phyloP scores from a whole-genome alignment of 2,888 invertebrate species.

The Cabera pusaria region DNA sequence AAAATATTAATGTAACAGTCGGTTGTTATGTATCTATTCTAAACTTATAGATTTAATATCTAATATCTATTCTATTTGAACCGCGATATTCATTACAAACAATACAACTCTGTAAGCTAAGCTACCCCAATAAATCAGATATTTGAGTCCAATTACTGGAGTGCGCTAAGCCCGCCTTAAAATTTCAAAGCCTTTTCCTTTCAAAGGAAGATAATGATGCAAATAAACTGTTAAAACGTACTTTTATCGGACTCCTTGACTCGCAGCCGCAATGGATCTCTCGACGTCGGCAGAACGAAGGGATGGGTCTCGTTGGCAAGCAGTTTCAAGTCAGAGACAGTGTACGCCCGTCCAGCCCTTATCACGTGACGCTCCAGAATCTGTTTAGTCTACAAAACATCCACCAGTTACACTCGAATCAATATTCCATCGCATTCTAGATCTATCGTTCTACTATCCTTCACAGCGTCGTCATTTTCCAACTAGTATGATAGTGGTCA shows the following conservation, averaged over 20 bases:
- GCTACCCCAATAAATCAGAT: constrained; percentile 5
- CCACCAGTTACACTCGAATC: too few species aligned
- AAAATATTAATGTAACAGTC: too few species aligned
- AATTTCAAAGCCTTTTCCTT: constrained; percentile 6
- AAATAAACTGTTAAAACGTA: constrained; percentile 52
- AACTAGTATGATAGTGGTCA: too few species aligned
- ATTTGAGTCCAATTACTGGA: constrained; percentile 11
- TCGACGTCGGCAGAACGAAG: constrained; percentile 87
- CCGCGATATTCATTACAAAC: too few species aligned
- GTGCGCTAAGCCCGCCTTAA: background rate
- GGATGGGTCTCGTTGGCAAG: constrained; percentile 87
- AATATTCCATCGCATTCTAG: too few species aligned
- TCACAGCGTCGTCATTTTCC: too few species aligned
- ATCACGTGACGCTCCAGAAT: constrained; percentile 95
- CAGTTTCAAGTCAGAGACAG: constrained; percentile 90
- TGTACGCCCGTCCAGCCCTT: constrained; percentile 89
- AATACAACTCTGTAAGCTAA: too few species aligned
- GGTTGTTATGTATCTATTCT: too few species aligned
- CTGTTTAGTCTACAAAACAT: constrained; percentile 86
- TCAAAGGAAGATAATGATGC: constrained; percentile 37
- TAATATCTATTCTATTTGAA: too few species aligned
- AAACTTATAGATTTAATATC: too few species aligned
- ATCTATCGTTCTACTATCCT: too few species aligned
- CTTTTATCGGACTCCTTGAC: constrained; percentile 90
- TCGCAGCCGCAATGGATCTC: constrained; percentile 88